These are phyloP conservation scores for Tonatia bakeri DNA, from an alignment of 2,113 vertebrate genomes.

Conservation along the genomic window DNA sequence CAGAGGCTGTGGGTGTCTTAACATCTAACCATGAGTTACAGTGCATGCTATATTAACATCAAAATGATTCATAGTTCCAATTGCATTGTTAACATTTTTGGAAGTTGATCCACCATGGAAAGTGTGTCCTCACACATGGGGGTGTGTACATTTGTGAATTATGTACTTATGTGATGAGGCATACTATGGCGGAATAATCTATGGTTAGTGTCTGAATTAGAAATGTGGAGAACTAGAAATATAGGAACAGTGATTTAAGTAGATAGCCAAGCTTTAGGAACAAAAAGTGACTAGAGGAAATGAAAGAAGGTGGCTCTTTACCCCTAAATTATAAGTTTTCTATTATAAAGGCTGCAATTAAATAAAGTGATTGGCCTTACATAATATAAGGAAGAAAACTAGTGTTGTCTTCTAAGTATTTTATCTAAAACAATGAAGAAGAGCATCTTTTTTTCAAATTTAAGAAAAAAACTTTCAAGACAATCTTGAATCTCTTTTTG, in stretches of 20 bases:
- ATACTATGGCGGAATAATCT: not conserved
- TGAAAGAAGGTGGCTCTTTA: not conserved
- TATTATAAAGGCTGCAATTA: not conserved
- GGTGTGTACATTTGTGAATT: conserved; percentile 40
- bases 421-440: not conserved
- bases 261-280: not conserved
- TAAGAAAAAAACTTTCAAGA: not conserved
- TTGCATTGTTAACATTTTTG: conserved; percentile 32
- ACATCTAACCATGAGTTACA: not conserved
- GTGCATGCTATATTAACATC: conserved; percentile 35
- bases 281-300: not conserved
- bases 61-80: conserved; percentile 45
- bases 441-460: not conserved
- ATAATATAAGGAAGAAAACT: not conserved
- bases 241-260: not conserved
- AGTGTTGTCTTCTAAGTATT: not conserved
- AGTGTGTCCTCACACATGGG: conserved; percentile 27
- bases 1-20: not conserved
- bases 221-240: not conserved
- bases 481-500: not conserved
- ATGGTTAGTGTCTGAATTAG: not conserved
- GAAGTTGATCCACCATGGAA: not conserved
- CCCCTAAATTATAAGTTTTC: not conserved
- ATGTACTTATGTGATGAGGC: conserved; percentile 35
- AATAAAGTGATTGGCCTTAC: not conserved